A percentile compares a stretch with the other conserved stretches of the same genome.
These are phyloP conservation scores for Oppia nitens DNA, from an alignment of 1,140 invertebrate species.

Conservation along the genomic window DNA sequence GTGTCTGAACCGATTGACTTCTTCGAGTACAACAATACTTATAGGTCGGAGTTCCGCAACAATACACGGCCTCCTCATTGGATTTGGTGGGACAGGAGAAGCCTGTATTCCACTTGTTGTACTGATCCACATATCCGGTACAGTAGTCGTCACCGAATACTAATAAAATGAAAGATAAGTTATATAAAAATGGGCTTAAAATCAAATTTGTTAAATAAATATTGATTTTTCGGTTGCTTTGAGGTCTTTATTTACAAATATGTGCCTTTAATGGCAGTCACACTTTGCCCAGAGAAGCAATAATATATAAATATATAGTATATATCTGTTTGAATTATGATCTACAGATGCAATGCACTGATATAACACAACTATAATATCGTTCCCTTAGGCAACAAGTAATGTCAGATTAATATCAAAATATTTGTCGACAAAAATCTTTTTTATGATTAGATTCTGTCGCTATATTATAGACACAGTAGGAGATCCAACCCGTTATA, in stretches of 20 bases:
- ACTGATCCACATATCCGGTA: constrained; percentile 30
- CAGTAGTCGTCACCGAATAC: constrained; percentile 31
- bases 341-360: no score
- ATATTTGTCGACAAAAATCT: not conserved
- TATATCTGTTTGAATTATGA: not conserved
- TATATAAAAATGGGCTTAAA: no score
- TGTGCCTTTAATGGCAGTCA: not conserved
- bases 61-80: constrained; percentile 27
- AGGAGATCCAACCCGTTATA: no score
- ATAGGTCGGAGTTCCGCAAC: constrained; percentile 30
- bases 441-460: not conserved
- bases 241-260: not conserved
- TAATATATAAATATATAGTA: not conserved
- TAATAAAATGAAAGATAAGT: constrained; percentile 21
- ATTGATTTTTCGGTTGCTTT: not conserved
- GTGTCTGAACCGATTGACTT: not conserved
- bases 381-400: not conserved
- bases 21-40: constrained; percentile 30
- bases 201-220: not conserved
- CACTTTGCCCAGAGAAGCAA: not conserved
- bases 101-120: constrained; percentile 34
- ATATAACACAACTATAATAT: no score
- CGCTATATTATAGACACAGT: no score
- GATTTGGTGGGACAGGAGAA: constrained; percentile 32
- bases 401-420: not conserved